Base-by-base conservation (phyloP, 2,888 invertebrate genomes). In the Rhodophaea formosa region DNA sequence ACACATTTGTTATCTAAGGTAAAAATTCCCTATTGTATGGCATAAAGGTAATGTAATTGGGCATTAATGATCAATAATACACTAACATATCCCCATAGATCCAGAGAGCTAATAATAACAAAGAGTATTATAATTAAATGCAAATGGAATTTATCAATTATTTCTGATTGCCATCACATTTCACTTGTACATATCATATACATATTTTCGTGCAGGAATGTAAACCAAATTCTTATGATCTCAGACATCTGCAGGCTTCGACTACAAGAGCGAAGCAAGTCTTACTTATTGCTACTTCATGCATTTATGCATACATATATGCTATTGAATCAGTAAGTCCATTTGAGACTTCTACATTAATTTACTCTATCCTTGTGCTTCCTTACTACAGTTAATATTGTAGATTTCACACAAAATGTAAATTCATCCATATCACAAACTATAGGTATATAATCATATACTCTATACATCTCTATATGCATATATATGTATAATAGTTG, bases 361-460 rank as follows among this genome's bases (percentile, higher is more conserved):
- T 14, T 47, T 47, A 30, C 12, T 17, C 47, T 47, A 39, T 39
- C 39, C 39, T 39, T 39, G 47, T 30, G 29, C 29, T 10, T 47
- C 8, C 30, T 47, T 47, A 15, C 47, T 47, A 79, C 65, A 72
- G 67, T 72, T 79, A 80, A 72, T 70, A 75, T 79, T 80, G 79
- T 84, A 85, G 75, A 84, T 73, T 75, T 75, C 75, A 80, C 82
- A 84, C 86, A 85, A 85, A 82, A 81, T 88, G 88, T 89, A 89
- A 90, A 90, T 88, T 89, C 89, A 84, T 86, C 73, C 60, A 73
- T 90, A 90, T 90, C 90, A 90, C 90, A 90, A 90, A 88, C 88
- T 89, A 90, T 88, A 87, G 75, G 79, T 85, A 83, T 85, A 83
- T 82, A 80, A 51, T 80, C 75, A 79, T 73, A 77, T 85, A 86